A percentile compares a stretch with the other conserved stretches of the same genome.
phyloP scores from a whole-genome alignment of 2,797 vertebrate genomes.

The Takifugu rubripes region DNA sequence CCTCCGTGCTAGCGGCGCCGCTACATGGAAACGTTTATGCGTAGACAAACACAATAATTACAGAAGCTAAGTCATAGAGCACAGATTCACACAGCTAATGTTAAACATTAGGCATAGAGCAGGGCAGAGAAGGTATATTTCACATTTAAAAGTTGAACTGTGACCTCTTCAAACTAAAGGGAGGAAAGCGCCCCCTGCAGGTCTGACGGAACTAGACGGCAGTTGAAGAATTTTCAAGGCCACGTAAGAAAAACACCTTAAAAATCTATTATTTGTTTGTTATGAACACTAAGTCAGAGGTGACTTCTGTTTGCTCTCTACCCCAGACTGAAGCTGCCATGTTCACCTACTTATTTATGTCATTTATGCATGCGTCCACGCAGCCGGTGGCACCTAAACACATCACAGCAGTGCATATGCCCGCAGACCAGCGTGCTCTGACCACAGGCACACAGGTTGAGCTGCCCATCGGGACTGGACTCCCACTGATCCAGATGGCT shows the following conservation, averaged over 20 bases:
- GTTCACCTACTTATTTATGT: slow-evolving; percentile 9
- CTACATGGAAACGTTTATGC: too few relatives aligned
- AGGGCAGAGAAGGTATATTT: too few relatives aligned
- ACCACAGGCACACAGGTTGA: slow-evolving; percentile 41
- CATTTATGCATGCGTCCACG: slow-evolving; percentile 15
- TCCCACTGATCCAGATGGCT: slow-evolving; percentile 60
- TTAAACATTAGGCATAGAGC: too few relatives aligned
- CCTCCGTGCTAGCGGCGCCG: too few relatives aligned
- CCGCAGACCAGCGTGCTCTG: slow-evolving; percentile 3
- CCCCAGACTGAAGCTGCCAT: slow-evolving; percentile 1
- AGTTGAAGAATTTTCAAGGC: too few relatives aligned
- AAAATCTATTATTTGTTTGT: too few relatives aligned
- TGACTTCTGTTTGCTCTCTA: slow-evolving; percentile 4
- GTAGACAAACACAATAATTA: too few relatives aligned
- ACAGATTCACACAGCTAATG: background rate
- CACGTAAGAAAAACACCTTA: background rate
- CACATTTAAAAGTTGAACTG: too few relatives aligned
- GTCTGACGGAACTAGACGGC: too few relatives aligned
- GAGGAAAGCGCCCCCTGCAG: too few relatives aligned
- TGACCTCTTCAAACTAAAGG: too few relatives aligned
- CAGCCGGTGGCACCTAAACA: slow-evolving; percentile 11
- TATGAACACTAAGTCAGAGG: background rate
- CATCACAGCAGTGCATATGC: background rate
- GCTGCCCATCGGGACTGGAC: slow-evolving; percentile 41
- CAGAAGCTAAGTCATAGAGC: slow-evolving; percentile 6